A percentile compares a stretch with the other conserved stretches of the same genome.
These are phyloP conservation scores for Drosophila trapezifrons DNA, from an alignment of 1,140 invertebrate genomes.

Conservation along the genomic window DNA sequence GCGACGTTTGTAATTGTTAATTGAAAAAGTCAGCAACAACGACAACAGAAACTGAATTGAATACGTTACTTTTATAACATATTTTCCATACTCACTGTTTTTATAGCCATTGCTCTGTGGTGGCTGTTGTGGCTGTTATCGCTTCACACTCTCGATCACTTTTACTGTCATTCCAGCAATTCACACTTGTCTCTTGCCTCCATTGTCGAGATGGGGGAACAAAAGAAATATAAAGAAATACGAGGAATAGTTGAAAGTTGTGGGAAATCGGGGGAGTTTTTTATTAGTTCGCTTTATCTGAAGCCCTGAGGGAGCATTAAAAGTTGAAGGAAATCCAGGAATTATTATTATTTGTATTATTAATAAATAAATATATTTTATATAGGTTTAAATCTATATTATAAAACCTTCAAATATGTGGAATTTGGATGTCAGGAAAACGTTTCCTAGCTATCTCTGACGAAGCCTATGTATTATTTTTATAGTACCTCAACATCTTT, in stretches of 20 bases:
- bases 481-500: background rate
- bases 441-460: background rate
- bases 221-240: conserved; percentile 20
- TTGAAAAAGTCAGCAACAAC: conserved; percentile 58
- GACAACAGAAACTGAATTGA: conserved; percentile 23
- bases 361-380: no score
- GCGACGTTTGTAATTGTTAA: conserved; percentile 64
- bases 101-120: conserved; percentile 3
- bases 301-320: no score
- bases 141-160: conserved; percentile 58
- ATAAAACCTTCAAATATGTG: no score
- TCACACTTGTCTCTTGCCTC: conserved; percentile 52
- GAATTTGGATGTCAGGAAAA: no score
- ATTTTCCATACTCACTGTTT: conserved; percentile 40
- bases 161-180: conserved; percentile 68
- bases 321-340: no score
- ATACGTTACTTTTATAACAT: conserved; percentile 53
- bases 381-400: no score
- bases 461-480: background rate
- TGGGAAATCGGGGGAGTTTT: no score
- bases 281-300: no score
- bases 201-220: conserved; percentile 4
- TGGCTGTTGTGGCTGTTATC: conserved; percentile 22
- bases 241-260: background rate
- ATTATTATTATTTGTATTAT: no score